Percentiles rank a stretch among this genome's conserved stretches.
These are phyloP conservation scores for Battus philenor DNA, from an alignment of 1,140 invertebrate genomes.

Conservation along the genomic window DNA sequence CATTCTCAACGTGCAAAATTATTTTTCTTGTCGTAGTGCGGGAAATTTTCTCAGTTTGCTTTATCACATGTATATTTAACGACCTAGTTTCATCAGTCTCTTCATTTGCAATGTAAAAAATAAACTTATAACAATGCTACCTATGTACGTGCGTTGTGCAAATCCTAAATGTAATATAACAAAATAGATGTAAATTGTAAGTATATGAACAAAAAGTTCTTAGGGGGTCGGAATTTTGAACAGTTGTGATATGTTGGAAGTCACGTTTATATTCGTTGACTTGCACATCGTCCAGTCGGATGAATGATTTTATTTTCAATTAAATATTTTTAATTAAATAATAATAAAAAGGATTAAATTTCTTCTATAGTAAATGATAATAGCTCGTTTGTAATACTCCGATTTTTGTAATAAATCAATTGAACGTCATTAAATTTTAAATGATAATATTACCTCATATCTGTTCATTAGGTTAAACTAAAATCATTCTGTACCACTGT, in stretches of 20 bases:
- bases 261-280: too few species aligned
- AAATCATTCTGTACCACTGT: too few species aligned
- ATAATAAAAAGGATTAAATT: not conserved
- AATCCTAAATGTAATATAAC: constrained; percentile 19
- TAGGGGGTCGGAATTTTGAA: constrained; percentile 8
- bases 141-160: constrained; percentile 2
- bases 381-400: not conserved
- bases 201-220: constrained; percentile 47
- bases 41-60: too few species aligned
- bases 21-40: too few species aligned
- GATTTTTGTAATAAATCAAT: not conserved
- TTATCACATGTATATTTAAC: too few species aligned
- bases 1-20: too few species aligned
- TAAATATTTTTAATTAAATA: not conserved
- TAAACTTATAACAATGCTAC: not conserved
- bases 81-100: not conserved
- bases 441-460: too few species aligned
- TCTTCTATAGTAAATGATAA: not conserved
- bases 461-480: too few species aligned
- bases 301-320: too few species aligned
- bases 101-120: not conserved
- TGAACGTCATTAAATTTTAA: not conserved
- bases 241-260: constrained; percentile 7
- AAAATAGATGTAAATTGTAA: constrained; percentile 42
- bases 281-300: too few species aligned